phyloP scores from a whole-genome alignment of 2,113 vertebrate genomes.

The Tautogolabrus adspersus region DNA sequence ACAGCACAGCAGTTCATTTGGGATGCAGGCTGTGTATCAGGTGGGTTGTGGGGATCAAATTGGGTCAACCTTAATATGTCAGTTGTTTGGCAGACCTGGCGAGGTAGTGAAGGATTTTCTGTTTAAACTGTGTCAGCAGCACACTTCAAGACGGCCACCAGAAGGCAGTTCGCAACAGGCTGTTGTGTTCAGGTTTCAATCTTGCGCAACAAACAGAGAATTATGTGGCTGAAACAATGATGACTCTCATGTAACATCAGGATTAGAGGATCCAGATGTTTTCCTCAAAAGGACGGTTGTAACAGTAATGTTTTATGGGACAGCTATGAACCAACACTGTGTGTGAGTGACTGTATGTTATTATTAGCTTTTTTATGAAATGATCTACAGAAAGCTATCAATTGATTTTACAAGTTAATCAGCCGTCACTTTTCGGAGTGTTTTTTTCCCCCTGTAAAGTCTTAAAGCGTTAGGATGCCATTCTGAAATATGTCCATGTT shows the following conservation, averaged over 20 bases:
- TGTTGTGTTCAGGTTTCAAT: constrained; percentile 37
- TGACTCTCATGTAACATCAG: constrained; percentile 44
- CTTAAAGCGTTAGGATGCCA: neutral
- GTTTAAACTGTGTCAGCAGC: constrained; percentile 41
- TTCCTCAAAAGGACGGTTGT: constrained; percentile 12
- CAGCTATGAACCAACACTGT: constrained; percentile 17
- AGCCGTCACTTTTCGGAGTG: neutral
- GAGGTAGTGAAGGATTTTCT: constrained; percentile 32
- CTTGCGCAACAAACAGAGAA: constrained; percentile 58
- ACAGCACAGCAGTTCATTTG: neutral
- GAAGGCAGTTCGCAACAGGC: constrained; percentile 43
- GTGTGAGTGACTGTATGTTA: constrained; percentile 3
- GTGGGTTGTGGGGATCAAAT: constrained; percentile 36
- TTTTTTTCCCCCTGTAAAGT: neutral
- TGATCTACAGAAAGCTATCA: neutral
- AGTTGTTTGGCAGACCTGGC: constrained; percentile 48
- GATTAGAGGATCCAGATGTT: constrained; percentile 65
- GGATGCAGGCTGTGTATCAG: constrained; percentile 27
- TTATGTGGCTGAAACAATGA: constrained; percentile 33
- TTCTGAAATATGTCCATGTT: constrained; percentile 16
- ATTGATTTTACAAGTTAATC: neutral
- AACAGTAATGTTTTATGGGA: constrained; percentile 37
- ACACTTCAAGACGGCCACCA: constrained; percentile 33
- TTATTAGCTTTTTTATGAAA: neutral
- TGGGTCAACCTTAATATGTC: constrained; percentile 53